Conservation (phyloP, 2,797 vertebrate species). For the Schizopygopsis pylzovi region DNA sequence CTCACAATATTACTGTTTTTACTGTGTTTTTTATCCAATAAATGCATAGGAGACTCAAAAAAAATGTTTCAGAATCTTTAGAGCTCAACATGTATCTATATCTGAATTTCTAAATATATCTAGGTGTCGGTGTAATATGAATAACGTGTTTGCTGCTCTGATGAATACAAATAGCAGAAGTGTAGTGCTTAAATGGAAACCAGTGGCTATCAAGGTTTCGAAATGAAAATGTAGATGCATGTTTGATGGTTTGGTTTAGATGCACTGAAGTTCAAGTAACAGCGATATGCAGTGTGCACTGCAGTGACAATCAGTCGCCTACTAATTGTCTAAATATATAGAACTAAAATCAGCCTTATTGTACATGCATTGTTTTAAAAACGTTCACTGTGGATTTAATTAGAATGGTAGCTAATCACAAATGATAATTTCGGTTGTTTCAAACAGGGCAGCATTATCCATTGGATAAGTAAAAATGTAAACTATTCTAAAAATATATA, state of each 20-base stretch:
- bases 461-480: no score
- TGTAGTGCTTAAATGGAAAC: neutral
- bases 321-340: neutral
- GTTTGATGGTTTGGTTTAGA: neutral
- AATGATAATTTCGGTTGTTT: neutral
- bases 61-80: no score
- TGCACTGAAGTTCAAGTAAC: neutral
- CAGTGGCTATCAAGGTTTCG: neutral
- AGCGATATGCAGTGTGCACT: neutral
- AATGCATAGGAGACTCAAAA: neutral
- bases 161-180: neutral
- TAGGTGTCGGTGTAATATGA: neutral
- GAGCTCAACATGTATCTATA: neutral
- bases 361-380: neutral
- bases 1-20: neutral
- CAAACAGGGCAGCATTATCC: no score
- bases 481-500: no score
- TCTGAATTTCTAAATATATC: conserved; percentile 13
- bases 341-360: neutral
- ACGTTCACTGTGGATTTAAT: neutral
- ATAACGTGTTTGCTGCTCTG: conserved; percentile 1
- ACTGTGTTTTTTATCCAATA: neutral
- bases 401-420: neutral
- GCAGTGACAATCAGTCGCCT: neutral
- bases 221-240: neutral